Conservation (phyloP, 1,140 invertebrate genomes). For the Nephotettix cincticeps region DNA sequence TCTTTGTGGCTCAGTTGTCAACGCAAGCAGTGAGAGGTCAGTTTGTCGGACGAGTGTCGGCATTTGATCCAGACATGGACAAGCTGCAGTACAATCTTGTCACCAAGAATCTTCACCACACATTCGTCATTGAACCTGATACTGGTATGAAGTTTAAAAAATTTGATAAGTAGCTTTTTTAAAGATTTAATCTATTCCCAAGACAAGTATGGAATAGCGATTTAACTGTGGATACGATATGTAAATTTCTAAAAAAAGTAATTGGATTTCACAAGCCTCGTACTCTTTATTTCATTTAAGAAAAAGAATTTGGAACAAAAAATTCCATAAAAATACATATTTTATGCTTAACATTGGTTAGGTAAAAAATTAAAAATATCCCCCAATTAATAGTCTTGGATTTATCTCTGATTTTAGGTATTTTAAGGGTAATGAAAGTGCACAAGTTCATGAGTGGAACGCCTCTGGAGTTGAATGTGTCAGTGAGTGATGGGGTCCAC, state of each 20-base stretch:
- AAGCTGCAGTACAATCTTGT: slow-evolving; percentile 81
- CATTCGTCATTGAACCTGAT: slow-evolving; percentile 73
- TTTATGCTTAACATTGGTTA: no score
- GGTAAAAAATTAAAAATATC: no score
- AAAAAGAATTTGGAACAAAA: no score
- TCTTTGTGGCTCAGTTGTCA: slow-evolving; percentile 76
- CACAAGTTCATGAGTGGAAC: slow-evolving; percentile 54
- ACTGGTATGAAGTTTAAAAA: slow-evolving; percentile 52
- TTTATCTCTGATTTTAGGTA: slow-evolving; percentile 48
- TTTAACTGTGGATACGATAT: no score
- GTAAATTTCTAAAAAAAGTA: no score
- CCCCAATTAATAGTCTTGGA: no score
- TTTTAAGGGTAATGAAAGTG: slow-evolving; percentile 59
- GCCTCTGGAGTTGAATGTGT: slow-evolving; percentile 71
- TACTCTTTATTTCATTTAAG: no score
- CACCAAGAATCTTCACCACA: slow-evolving; percentile 79
- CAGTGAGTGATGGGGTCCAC: slow-evolving; percentile 89
- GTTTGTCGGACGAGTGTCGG: slow-evolving; percentile 83
- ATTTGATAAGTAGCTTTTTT: no score
- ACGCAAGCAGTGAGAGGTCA: slow-evolving; percentile 80
- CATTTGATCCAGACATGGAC: slow-evolving; percentile 79
- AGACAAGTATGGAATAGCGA: no score
- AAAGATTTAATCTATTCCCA: no score
- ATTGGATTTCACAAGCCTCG: no score
- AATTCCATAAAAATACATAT: no score